Evolutionary conservation across 2,888 invertebrate species (phyloP).

Genomic region (Lasioglossum malachurum): DNA sequence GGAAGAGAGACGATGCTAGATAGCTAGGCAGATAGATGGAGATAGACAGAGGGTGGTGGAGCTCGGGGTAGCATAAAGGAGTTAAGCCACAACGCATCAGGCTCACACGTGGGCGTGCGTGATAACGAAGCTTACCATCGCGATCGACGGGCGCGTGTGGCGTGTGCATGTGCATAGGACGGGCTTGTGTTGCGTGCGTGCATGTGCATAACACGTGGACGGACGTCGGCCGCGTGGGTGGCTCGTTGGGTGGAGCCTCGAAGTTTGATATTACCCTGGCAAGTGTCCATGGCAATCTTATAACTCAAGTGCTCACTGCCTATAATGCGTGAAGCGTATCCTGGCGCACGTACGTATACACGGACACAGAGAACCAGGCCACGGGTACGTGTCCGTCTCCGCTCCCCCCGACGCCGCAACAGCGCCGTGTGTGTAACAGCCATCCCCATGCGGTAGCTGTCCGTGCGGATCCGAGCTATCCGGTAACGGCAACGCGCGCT

Average conservation of each 20-base stretch:
- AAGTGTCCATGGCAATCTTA: conserved; percentile 82
- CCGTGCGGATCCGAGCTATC: conserved; percentile 35
- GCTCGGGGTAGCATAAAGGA: conserved; percentile 66
- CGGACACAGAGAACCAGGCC: background rate
- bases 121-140: conserved; percentile 78
- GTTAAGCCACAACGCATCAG: conserved; percentile 67
- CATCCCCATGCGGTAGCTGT: conserved; percentile 11
- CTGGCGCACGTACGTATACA: conserved; percentile 27
- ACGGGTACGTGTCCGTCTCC: background rate
- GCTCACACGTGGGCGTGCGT: conserved; percentile 75
- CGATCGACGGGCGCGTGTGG: conserved; percentile 58
- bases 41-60: conserved; percentile 22
- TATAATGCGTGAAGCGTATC: conserved; percentile 71
- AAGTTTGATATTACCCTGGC: conserved; percentile 83
- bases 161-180: conserved; percentile 64
- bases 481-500: conserved; percentile 57
- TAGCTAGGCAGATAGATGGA: background rate
- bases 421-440: background rate
- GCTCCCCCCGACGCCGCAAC: background rate
- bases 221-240: conserved; percentile 39
- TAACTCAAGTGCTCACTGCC: conserved; percentile 78
- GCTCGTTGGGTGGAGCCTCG: conserved; percentile 67
- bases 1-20: conserved; percentile 1
- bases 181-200: background rate
- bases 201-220: conserved; percentile 1